Base-by-base conservation (phyloP, 2,888 invertebrate genomes). In the Andricus quercusramuli region DNA sequence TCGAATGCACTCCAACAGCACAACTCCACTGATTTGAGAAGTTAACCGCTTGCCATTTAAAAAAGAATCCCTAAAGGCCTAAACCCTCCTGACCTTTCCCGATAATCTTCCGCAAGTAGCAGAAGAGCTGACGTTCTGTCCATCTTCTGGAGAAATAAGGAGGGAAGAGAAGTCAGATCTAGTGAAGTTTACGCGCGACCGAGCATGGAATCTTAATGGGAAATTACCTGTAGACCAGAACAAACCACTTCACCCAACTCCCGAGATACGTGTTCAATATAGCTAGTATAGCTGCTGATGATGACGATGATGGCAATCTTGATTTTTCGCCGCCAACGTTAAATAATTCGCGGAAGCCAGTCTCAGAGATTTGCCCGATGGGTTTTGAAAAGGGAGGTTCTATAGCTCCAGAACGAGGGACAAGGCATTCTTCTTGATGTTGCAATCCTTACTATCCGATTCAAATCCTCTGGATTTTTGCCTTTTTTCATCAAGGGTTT, bases 161-260 rank as follows among this genome's bases (percentile, higher is more conserved):
- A 79, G 62, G 77, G 65, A 78, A 79, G 83, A 66, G 84, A 83
- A 79, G 78, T 83, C 79, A 68, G 74, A 76, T 70, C 74, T 74
- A 74, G 76, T 65, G 79, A 79, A 79, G 80, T 83, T 86, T 84
- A 89, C 89, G 89, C 90, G 88, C 88, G 90, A 89, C 87, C 89
- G 89, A 87, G 84, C 89, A 86, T 85, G 89, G 90, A 91, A 91
- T 91, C 90, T 90, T 90, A 90, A 92, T 91, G 90, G 89, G 89
- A 91, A 90, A 91, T 90, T 90, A 90, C 88, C 88, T 85, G 85
- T 85, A 65, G 67, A 74, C 51, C 80, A 78, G 74, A 78, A 80
- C 66, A 65, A 83, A 80, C 77, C 81, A 80, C 83, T 83, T 83
- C 70, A 85, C 79, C 83, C 84, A 85, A 88, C 88, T 90, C 85